phyloP scores from a whole-genome alignment of 2,797 vertebrate species.

The Brotula barbata region DNA sequence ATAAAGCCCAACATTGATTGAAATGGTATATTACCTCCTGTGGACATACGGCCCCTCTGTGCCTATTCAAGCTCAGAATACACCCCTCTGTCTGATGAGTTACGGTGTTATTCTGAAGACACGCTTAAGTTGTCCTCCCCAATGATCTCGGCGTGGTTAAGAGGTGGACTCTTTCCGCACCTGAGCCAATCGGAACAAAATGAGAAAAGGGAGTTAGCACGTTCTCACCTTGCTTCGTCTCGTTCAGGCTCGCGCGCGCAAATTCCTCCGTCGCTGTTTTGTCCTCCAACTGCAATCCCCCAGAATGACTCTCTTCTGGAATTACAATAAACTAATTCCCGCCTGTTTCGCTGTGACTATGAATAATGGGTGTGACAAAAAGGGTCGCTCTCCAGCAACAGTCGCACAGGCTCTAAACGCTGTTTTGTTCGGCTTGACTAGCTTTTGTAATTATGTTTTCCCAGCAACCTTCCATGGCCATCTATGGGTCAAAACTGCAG shows the following conservation, averaged over 20 bases:
- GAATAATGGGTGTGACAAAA: conserved; percentile 81
- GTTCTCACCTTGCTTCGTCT: conserved; percentile 46
- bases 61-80: conserved; percentile 12
- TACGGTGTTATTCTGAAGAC: conserved; percentile 27
- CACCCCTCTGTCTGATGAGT: conserved; percentile 23
- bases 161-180: conserved; percentile 8
- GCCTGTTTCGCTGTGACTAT: conserved; percentile 73
- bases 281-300: conserved; percentile 42
- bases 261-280: conserved; percentile 43
- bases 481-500: conserved; percentile 54
- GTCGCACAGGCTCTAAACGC: conserved; percentile 73
- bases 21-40: conserved; percentile 58
- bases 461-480: conserved; percentile 63
- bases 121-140: conserved; percentile 28
- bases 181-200: conserved; percentile 22
- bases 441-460: conserved; percentile 82
- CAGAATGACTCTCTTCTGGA: conserved; percentile 61
- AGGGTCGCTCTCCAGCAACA: conserved; percentile 74
- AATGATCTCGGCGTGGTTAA: conserved; percentile 38
- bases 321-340: conserved; percentile 77
- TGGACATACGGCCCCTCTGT: conserved; percentile 33
- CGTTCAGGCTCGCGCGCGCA: conserved; percentile 51
- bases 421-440: conserved; percentile 83
- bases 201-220: conserved; percentile 15
- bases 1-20: conserved; percentile 57